Evolutionary conservation across 2,113 vertebrate species (phyloP), one percentile per base, ranked within the genome.

Genomic region (Gobio gobio): DNA sequence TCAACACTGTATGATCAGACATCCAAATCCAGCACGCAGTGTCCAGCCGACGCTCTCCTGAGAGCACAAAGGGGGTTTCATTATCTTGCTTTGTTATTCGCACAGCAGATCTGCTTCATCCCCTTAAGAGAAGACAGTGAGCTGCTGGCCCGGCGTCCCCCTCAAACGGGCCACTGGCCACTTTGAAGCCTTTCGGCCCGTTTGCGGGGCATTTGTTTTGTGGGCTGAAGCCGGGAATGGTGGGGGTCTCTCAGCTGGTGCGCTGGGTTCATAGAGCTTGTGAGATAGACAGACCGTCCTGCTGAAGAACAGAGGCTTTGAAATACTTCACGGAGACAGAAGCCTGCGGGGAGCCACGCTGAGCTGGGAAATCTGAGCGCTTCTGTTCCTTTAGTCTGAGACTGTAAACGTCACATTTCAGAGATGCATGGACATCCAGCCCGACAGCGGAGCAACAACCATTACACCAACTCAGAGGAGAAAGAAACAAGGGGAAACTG

Each of bases 281-380:
- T 54, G 64, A 84, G 49, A 85, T 61, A 90, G 66, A 73, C 78
- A 56, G 92, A 93, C 89, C 92, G 90, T 29, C 24, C 16, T 10
- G 51, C 74, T 33, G 72, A 82, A 36, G 64, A 77, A 90, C 84
- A 92, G 91, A 89, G 94, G 93, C 92, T 93, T 95, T 92, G 90
- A 88, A 86, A 74, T 74, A 89, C 56, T 68, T 63, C 78, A 51
- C 45, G 68, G 72, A 83, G 83, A 40, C 59, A 66, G n/a, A 78
- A 56, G 74, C 83, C 83, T 66, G 64, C 56, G 13, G 87, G 33
- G 64, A 85, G 20, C 13, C 20, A 29, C 61, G 45, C 64, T 74
- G 73, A 64, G 64, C 61, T 16, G 40, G 70, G 82, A 36, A 29
- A 76, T 76, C 8, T n/a, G 24, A 76, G 5, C 74, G 26, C 1